phyloP scores from a whole-genome alignment of 2,113 vertebrate species.

The Paratilapia polleni region DNA sequence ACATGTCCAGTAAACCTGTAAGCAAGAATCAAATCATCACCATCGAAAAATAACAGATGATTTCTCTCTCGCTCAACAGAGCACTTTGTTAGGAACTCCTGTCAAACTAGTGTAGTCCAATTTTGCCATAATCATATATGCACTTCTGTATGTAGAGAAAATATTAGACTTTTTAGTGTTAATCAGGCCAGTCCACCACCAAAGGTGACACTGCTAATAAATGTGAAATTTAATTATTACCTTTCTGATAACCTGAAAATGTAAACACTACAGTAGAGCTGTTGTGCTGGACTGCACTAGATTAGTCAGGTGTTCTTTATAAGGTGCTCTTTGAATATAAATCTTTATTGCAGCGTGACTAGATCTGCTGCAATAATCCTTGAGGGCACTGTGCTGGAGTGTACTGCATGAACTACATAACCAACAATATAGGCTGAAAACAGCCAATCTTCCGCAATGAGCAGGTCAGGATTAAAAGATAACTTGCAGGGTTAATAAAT shows the following conservation, averaged over 20 bases:
- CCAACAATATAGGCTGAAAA: not conserved
- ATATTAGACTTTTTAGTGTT: not conserved
- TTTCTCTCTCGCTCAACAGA: not conserved
- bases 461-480: not conserved
- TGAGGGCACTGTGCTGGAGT: not conserved
- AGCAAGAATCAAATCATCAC: not conserved
- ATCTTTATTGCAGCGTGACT: not conserved
- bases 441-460: conserved; percentile 9
- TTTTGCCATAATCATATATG: not conserved
- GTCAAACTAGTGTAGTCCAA: not conserved
- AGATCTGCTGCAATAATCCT: not conserved
- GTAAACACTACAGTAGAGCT: not conserved
- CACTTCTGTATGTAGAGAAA: not conserved
- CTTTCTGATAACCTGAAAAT: not conserved
- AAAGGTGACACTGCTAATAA: not conserved
- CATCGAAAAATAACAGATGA: not conserved
- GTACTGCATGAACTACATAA: not conserved
- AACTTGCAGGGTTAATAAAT: conserved; percentile 27
- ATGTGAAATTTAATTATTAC: not conserved
- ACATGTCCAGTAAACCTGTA: not conserved
- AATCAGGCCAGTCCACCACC: not conserved
- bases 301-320: not conserved
- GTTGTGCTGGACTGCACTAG: not conserved
- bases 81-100: not conserved
- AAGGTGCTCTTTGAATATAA: not conserved